Percentiles rank a stretch among this genome's conserved stretches.
These are phyloP conservation scores for Keiferia lycopersicella DNA, from an alignment of 2,888 invertebrate species.

Conservation along the genomic window DNA sequence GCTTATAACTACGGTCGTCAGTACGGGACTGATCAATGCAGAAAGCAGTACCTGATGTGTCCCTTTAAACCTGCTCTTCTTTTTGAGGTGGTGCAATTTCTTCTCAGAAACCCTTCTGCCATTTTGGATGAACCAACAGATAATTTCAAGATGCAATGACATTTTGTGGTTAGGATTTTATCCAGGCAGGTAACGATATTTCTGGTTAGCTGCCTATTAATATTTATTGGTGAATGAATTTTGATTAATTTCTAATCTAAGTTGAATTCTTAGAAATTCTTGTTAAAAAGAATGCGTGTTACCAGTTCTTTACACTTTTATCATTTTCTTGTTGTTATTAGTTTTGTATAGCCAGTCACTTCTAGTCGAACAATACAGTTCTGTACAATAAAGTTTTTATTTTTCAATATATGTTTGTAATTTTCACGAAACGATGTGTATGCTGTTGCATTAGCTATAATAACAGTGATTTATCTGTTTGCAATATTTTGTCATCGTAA, in stretches of 20 bases:
- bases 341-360: slow-evolving; percentile 18
- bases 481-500: too few relatives aligned
- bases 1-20: slow-evolving; percentile 23
- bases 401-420: not conserved
- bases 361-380: slow-evolving; percentile 27
- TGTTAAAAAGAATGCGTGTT: not conserved
- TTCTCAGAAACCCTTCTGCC: slow-evolving; percentile 40
- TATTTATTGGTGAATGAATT: not conserved
- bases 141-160: not conserved
- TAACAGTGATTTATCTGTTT: too few relatives aligned
- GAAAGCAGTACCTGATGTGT: slow-evolving; percentile 50
- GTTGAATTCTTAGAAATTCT: not conserved
- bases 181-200: too few relatives aligned
- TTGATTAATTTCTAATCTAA: not conserved
- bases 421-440: not conserved
- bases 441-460: too few relatives aligned
- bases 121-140: not conserved
- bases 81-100: slow-evolving; percentile 54
- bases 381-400: not conserved
- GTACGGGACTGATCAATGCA: slow-evolving; percentile 42
- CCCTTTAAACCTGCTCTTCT: slow-evolving; percentile 53
- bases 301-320: not conserved
- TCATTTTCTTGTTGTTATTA: not conserved
- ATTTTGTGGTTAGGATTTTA: not conserved
- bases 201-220: too few relatives aligned